Evolutionary conservation across 1,140 invertebrate species (phyloP), one percentile per base, ranked within the genome.

Genomic region (Ruditapes philippinarum): DNA sequence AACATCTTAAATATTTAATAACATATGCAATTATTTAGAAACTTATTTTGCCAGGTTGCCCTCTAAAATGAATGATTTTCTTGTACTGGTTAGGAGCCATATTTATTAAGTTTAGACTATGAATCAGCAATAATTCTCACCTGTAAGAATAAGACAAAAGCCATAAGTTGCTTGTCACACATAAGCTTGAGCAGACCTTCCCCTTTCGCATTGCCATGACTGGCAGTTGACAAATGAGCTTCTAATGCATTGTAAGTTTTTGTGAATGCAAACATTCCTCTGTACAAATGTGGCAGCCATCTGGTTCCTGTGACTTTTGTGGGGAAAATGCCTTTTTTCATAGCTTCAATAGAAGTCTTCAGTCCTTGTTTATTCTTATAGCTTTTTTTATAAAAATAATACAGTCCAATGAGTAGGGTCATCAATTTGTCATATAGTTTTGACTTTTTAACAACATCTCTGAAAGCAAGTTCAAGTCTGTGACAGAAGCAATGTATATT

Each of bases 141-240:
- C 76, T 79, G 45, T 42, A 79, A 25, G n/a, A 54, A 5, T n/a
- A 79, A 5, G 5, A 79, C 12, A 31, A 81, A 81, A 22, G 22
- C 25, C 79, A 81, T 12, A 2, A 81, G 28, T 12, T 19, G 19
- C 5, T 14, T 33, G 33, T 57, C 28, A 40, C 25, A 36, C 5
- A 42, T 9, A 12, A 81, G 11, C 36, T 73, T 76, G 9, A 28
- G 36, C 3, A 87, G 83, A 22, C 83, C 89, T 76, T 87, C 89
- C n/a, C 83, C 78, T 40, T 90, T 90, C 17, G 45, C 33, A 33
- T 90, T 86, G 0, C 38, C n/a, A 45, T 90, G 83, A 14, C 83
- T 87, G 11, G 83, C 49, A 76, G 19, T 74, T 62, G 57, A 83
- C 2, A 90, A 57, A 22, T 88, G 78, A 1, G 49, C 22, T 65